Base-by-base conservation (phyloP, 2,797 vertebrate genomes). In the Bovichtus variegatus region DNA sequence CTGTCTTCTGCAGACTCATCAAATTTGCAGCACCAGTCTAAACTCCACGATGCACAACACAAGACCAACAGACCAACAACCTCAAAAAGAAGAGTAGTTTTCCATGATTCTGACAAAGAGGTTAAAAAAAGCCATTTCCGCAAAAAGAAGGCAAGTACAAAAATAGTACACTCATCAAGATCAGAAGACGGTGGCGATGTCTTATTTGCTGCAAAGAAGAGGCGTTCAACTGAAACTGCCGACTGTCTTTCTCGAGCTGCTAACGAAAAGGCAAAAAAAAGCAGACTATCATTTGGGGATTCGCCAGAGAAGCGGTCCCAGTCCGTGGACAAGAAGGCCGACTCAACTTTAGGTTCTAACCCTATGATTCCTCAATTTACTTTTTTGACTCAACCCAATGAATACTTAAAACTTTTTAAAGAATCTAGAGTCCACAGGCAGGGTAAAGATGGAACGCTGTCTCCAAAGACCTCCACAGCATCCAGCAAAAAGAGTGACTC, bases 321-420 rank as follows among this genome's bases (percentile, higher is more conserved):
- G 9, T 73, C 38, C 27, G 9, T 61, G 34, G 27, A 23, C 18
- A 29, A 25, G n/a, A n/a, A 50, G 6, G 4, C 2, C 6, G 2
- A 40, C 18, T 7, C 38, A 0, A 5, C n/a, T 13, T 2, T 23
- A 27, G 0, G 0, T 43, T 0, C 3, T 4, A 10, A 4, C n/a
- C 9, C 25, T 36, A 16, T 55, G n/a, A 47, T 81, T 51, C 5
- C 21, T 27, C 55, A 15, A 29, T 4, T 71, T 41, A 0, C 15
- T 29, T 1, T 66, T 27, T 6, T 3, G 0, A 9, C 16, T 50
- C 13, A 8, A 25, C 2, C 1, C 5, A 9, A 1, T 1, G 1
- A 18, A 2, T 0, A 0, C n/a, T 40, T 82, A 31, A 75, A 38
- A 67, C 51, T 63, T 36, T 0, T 13, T 13, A 15, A 62, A 36